These are phyloP conservation scores for Galaxea fascicularis DNA, from an alignment of 92 coral and sea anemone genomes.

Conservation along the genomic window DNA sequence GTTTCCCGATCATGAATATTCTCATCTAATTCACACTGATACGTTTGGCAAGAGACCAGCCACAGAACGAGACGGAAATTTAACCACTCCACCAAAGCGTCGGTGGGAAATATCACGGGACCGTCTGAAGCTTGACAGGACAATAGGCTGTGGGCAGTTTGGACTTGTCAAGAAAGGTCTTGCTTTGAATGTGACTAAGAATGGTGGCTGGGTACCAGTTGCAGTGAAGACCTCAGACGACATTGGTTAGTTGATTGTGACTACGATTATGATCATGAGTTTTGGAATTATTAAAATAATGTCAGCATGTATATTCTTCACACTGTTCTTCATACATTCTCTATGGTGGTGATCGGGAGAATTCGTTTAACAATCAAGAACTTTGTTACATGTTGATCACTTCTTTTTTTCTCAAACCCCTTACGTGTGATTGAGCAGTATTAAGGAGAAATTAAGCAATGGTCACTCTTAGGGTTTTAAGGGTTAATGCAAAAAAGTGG, in stretches of 20 bases:
- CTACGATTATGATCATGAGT: neutral
- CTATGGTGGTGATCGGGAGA: no score
- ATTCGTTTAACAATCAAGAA: no score
- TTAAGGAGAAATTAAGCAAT: no score
- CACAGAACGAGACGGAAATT: neutral
- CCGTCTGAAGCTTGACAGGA: conserved; percentile 4
- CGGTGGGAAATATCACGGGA: conserved; percentile 35
- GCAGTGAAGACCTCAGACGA: conserved; percentile 27
- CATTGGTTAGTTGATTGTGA: neutral
- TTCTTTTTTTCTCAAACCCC: no score
- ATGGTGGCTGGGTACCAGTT: conserved; percentile 26
- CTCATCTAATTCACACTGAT: conserved; percentile 26
- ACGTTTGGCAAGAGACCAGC: neutral
- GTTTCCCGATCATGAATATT: conserved; percentile 7
- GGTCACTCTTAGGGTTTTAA: no score
- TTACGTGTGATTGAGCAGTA: no score
- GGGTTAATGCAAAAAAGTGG: no score
- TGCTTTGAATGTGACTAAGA: conserved; percentile 14
- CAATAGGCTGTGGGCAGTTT: conserved; percentile 26
- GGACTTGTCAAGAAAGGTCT: conserved; percentile 34
- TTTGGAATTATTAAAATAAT: no score
- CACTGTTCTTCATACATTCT: no score
- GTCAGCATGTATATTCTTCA: no score
- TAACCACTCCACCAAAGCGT: neutral
- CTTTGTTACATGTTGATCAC: no score